Conservation (phyloP, 2,113 vertebrate genomes). For the Sardina pilchardus region DNA sequence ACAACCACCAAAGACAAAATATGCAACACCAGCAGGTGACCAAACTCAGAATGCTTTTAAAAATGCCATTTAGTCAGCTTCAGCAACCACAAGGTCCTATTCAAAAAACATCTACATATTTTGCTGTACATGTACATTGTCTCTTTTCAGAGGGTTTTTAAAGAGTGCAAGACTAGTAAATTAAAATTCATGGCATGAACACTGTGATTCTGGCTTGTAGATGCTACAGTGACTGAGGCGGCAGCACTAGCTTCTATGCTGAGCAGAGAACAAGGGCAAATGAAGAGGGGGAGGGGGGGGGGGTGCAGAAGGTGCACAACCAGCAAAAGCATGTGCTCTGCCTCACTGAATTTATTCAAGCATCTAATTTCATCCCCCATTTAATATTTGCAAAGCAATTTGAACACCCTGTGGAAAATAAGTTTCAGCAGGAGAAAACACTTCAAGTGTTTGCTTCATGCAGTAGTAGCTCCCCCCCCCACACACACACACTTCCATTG, state of each 20-base stretch:
- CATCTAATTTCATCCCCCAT: slow-evolving; percentile 5
- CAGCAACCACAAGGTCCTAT: not conserved
- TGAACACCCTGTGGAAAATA: not conserved
- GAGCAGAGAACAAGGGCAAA: not conserved
- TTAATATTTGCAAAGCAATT: slow-evolving; percentile 7
- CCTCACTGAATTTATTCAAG: slow-evolving; percentile 9
- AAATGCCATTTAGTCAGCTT: not conserved
- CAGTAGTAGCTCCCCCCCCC: not conserved
- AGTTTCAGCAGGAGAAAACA: not conserved
- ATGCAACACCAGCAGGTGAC: not conserved
- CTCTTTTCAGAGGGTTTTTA: not conserved
- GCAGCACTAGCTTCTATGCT: not conserved
- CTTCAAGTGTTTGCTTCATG: not conserved
- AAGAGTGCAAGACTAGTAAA: not conserved
- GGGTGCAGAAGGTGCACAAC: not conserved
- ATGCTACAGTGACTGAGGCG: not conserved
- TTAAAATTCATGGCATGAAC: not conserved
- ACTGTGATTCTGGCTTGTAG: not conserved
- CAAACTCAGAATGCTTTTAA: not conserved
- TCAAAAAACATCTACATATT: not conserved
- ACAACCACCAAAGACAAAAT: not conserved
- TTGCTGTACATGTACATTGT: not conserved
- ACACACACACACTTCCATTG: not conserved
- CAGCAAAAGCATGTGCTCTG: slow-evolving; percentile 8
- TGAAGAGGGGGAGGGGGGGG: not conserved